A percentile compares a stretch with the other conserved stretches of the same genome.
Evolutionary conservation across 2,888 invertebrate species (phyloP).

Genomic region (Laothoe populi): DNA sequence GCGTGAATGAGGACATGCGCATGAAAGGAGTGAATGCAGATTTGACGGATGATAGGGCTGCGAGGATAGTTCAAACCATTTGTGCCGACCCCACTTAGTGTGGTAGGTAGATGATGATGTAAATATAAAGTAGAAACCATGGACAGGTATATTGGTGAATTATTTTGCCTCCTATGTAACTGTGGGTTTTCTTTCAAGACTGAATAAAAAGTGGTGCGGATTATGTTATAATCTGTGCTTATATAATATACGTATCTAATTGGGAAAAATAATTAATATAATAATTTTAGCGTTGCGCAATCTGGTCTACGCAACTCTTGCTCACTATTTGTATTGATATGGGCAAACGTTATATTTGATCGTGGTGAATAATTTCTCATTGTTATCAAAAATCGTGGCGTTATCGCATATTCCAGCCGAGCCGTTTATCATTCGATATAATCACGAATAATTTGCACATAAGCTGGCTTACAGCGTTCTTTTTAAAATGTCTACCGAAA

Average conservation of each 20-base stretch:
- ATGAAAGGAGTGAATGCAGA: too few species aligned
- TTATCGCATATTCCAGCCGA: constrained; percentile 21
- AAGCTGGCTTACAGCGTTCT: not conserved
- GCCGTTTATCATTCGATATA: constrained; percentile 21
- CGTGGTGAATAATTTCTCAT: constrained; percentile 15
- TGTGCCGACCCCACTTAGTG: too few species aligned
- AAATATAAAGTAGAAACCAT: too few species aligned
- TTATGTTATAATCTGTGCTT: not conserved
- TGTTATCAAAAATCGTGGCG: constrained; percentile 20
- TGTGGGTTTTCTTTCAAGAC: too few species aligned
- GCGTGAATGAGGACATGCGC: too few species aligned
- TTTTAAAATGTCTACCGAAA: constrained; percentile 23
- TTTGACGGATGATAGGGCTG: too few species aligned
- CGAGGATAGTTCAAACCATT: too few species aligned
- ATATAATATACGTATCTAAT: not conserved
- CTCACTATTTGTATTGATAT: constrained; percentile 8
- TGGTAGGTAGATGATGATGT: too few species aligned
- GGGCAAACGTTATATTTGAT: constrained; percentile 2
- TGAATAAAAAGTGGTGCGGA: too few species aligned
- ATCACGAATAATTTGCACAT: constrained; percentile 13
- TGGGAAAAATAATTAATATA: not conserved
- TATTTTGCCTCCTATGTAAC: too few species aligned
- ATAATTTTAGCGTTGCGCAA: not conserved
- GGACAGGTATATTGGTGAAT: too few species aligned
- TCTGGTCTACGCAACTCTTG: not conserved